Percentiles rank a stretch among this genome's conserved stretches.
Evolutionary conservation across 2,797 vertebrate genomes (phyloP).

Genomic region (Acanthurus tractus): DNA sequence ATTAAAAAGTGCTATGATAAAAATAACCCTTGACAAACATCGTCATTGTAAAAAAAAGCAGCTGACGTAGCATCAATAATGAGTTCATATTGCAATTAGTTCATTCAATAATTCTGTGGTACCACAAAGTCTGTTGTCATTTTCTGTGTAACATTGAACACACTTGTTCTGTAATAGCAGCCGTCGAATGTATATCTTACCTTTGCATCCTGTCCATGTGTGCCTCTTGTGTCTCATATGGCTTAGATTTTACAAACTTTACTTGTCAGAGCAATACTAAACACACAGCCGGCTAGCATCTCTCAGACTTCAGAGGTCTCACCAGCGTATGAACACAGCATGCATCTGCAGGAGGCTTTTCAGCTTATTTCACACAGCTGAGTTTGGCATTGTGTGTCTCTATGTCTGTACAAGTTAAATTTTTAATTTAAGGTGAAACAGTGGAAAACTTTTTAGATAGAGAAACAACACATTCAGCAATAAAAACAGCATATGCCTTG

Average conservation of each 20-base stretch:
- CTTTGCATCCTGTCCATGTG: neutral
- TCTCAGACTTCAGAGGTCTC: neutral
- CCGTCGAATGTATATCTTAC: neutral
- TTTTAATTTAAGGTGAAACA: conserved; percentile 7
- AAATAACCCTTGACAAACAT: neutral
- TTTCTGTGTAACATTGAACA: neutral
- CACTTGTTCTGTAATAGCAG: neutral
- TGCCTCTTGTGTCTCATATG: neutral
- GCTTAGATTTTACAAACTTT: neutral
- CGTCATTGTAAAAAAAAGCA: neutral
- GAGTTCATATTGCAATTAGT: too few relatives aligned
- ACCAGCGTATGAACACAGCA: neutral
- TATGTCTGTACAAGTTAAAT: neutral
- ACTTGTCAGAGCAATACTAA: neutral
- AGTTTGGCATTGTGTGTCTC: neutral
- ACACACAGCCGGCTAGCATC: neutral
- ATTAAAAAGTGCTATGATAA: neutral
- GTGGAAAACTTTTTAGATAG: neutral
- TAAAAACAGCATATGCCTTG: neutral
- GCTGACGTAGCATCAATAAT: too few relatives aligned
- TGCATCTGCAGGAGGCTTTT: neutral
- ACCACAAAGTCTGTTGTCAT: too few relatives aligned
- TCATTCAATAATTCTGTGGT: too few relatives aligned
- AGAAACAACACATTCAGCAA: neutral
- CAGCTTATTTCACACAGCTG: neutral